A percentile compares a stretch with the other conserved stretches of the same genome.
Evolutionary conservation across 2,888 invertebrate species (phyloP).

Genomic region (Amphipyra berbera): DNA sequence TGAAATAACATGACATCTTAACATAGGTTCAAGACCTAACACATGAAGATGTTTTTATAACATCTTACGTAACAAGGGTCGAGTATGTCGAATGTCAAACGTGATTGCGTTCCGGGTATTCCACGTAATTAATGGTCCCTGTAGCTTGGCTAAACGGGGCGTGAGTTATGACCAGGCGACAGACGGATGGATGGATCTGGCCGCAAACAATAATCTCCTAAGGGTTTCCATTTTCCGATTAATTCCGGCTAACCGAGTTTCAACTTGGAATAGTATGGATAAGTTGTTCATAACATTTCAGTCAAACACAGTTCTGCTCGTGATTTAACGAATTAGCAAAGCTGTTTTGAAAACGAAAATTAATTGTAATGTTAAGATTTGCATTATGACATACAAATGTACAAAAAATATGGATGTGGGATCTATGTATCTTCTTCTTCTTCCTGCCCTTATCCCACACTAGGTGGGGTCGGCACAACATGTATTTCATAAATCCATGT

Average conservation of each 20-base stretch:
- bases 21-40: not conserved
- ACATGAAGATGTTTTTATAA: slow-evolving; percentile 10
- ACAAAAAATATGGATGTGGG: too few relatives aligned
- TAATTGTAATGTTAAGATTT: too few relatives aligned
- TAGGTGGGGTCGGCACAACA: too few relatives aligned
- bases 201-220: slow-evolving; percentile 52
- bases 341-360: too few relatives aligned
- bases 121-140: slow-evolving; percentile 51
- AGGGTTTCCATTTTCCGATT: slow-evolving; percentile 48
- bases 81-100: slow-evolving; percentile 44
- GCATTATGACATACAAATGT: too few relatives aligned
- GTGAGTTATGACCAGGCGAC: slow-evolving; percentile 57
- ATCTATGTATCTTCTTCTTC: too few relatives aligned
- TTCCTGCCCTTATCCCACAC: too few relatives aligned
- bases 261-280: slow-evolving; percentile 3
- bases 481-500: too few relatives aligned
- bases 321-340: not conserved
- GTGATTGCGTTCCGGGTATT: slow-evolving; percentile 49
- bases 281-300: slow-evolving; percentile 24
- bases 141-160: slow-evolving; percentile 45
- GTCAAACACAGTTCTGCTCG: slow-evolving; percentile 1
- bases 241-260: slow-evolving; percentile 34
- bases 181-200: slow-evolving; percentile 42
- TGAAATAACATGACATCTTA: not conserved
- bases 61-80: slow-evolving; percentile 28